Percentiles rank a stretch among this genome's conserved stretches.
These are phyloP conservation scores for Brachionus asplanchnoidis DNA, from an alignment of 1,140 invertebrate genomes.

Conservation along the genomic window DNA sequence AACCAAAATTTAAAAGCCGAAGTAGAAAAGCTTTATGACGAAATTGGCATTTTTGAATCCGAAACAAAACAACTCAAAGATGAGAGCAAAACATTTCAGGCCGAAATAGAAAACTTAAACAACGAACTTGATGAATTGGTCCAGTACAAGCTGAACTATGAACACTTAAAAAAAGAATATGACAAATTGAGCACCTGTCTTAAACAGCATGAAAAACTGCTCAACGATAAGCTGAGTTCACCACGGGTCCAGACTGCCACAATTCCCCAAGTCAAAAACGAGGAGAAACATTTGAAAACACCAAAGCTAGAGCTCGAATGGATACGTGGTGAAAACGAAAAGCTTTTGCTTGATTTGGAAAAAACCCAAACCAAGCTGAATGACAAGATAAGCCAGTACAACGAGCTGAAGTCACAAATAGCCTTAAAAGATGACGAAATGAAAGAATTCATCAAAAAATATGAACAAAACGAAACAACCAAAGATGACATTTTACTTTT, in stretches of 20 bases:
- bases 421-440: constrained; percentile 30
- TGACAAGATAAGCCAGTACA: constrained; percentile 27
- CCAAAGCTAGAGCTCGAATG: constrained; percentile 29
- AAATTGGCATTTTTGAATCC: constrained; percentile 1
- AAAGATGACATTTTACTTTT: constrained; percentile 20
- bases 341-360: constrained; percentile 31
- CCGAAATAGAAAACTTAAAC: constrained; percentile 15
- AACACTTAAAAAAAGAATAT: constrained; percentile 32
- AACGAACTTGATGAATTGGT: constrained; percentile 39
- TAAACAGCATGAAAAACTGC: constrained; percentile 22
- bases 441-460: constrained; percentile 36
- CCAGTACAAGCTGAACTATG: constrained; percentile 37
- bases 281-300: neutral
- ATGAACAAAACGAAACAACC: constrained; percentile 21
- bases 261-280: neutral
- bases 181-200: constrained; percentile 4
- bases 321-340: constrained; percentile 38
- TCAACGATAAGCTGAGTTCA: neutral
- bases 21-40: constrained; percentile 38
- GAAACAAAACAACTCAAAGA: constrained; percentile 7
- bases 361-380: constrained; percentile 10
- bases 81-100: neutral
- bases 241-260: neutral
- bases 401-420: constrained; percentile 1
- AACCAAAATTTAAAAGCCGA: constrained; percentile 22